Evolutionary conservation across 2,888 invertebrate species (phyloP).

Genomic region (Argyresthia albistria): DNA sequence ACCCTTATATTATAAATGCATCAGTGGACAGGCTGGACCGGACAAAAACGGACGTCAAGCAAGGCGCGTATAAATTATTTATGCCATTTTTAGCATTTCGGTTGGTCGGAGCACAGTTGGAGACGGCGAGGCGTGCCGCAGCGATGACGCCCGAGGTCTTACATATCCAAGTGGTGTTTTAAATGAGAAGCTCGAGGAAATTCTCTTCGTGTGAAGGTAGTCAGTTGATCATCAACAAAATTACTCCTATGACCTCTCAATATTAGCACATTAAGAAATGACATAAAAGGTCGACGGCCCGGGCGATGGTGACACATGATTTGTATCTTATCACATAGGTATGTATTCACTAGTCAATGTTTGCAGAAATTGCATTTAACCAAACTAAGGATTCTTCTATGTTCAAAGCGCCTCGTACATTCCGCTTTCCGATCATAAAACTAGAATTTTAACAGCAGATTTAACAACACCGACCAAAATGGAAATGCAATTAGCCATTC

Average conservation of each 20-base stretch:
- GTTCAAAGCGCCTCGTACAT: no score
- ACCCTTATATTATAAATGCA: conserved; percentile 73
- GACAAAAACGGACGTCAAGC: conserved; percentile 61
- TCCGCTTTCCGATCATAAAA: not conserved
- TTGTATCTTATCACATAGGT: no score
- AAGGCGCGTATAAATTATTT: conserved; percentile 68
- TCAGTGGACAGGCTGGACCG: conserved; percentile 67
- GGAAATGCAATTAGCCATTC: conserved; percentile 6
- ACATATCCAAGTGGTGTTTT: not conserved
- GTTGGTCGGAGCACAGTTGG: conserved; percentile 27
- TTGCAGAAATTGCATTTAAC: no score
- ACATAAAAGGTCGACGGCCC: no score
- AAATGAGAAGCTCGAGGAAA: not conserved
- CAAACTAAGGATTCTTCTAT: no score
- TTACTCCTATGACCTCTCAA: no score
- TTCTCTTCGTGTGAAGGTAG: no score
- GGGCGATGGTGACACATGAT: no score
- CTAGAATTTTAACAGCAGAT: not conserved
- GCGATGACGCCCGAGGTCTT: not conserved
- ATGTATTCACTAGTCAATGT: no score
- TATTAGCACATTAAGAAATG: no score
- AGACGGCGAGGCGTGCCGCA: not conserved
- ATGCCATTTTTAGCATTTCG: conserved; percentile 72
- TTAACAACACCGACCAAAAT: conserved; percentile 1
- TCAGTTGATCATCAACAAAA: no score